phyloP scores from a whole-genome alignment of 2,888 invertebrate species.

The Andricus curvator region DNA sequence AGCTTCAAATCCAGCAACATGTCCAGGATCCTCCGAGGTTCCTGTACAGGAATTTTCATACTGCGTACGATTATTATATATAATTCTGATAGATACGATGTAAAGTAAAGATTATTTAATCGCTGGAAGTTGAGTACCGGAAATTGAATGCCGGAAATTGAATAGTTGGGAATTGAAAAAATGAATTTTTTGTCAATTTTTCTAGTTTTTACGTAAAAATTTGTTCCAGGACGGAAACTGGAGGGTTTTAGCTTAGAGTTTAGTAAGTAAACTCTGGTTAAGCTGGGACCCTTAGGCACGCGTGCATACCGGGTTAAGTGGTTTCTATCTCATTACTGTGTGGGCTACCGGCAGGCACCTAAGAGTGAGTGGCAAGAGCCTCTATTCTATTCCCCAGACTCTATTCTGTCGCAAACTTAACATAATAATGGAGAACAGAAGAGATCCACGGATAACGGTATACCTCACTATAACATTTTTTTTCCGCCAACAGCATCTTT shows the following conservation, averaged over 20 bases:
- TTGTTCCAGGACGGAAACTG: conserved; percentile 35
- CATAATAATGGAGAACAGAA: conserved; percentile 60
- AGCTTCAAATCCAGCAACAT: no score
- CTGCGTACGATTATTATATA: no score
- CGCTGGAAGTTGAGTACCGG: no score
- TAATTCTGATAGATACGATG: no score
- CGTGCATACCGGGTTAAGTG: conserved; percentile 69
- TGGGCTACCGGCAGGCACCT: conserved; percentile 51
- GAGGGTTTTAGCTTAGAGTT: conserved; percentile 54
- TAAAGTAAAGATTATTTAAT: no score
- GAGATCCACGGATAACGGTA: conserved; percentile 45
- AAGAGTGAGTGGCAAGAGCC: conserved; percentile 56
- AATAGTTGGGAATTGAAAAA: neutral
- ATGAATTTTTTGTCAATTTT: neutral
- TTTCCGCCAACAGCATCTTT: neutral
- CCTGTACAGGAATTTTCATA: no score
- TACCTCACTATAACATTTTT: conserved; percentile 45
- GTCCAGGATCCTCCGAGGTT: no score
- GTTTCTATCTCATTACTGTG: conserved; percentile 71
- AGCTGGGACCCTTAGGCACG: conserved; percentile 68
- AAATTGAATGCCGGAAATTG: neutral
- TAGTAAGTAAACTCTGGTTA: conserved; percentile 64
- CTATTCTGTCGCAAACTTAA: conserved; percentile 54
- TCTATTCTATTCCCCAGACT: conserved; percentile 46
- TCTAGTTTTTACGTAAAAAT: neutral